Evolutionary conservation across 2,888 invertebrate genomes (phyloP).

Genomic region (Epirrhoe alternata): DNA sequence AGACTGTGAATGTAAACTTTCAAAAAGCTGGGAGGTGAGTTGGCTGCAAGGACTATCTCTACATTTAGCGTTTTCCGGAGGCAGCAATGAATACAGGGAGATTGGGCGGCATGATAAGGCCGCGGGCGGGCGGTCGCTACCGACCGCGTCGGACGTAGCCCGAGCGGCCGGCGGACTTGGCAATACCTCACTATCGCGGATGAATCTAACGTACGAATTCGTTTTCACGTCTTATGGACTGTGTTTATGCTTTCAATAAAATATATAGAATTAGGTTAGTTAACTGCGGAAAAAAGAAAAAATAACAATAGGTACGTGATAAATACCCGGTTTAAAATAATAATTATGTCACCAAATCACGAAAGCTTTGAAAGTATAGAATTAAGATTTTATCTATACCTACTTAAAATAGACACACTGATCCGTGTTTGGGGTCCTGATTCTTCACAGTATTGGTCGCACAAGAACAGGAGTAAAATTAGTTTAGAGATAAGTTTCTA

Average conservation of each 20-base stretch:
- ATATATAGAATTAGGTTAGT: too few relatives aligned
- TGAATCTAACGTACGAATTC: background rate
- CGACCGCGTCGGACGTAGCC: slow-evolving; percentile 30
- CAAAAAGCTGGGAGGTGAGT: slow-evolving; percentile 73
- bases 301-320: too few relatives aligned
- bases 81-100: slow-evolving; percentile 76
- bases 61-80: slow-evolving; percentile 74
- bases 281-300: too few relatives aligned
- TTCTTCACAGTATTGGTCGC: too few relatives aligned
- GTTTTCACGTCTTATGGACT: background rate
- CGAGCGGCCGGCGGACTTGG: slow-evolving; percentile 9
- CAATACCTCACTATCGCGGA: slow-evolving; percentile 7
- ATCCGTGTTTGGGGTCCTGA: too few relatives aligned
- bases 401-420: too few relatives aligned
- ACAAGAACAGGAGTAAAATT: too few relatives aligned
- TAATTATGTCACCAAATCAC: too few relatives aligned
- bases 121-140: slow-evolving; percentile 52
- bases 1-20: slow-evolving; percentile 65
- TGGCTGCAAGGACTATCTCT: slow-evolving; percentile 68
- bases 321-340: too few relatives aligned
- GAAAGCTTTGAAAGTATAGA: too few relatives aligned
- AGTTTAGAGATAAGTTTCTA: too few relatives aligned
- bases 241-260: background rate
- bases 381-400: too few relatives aligned
- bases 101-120: slow-evolving; percentile 75